Conservation (phyloP, 2,113 vertebrate genomes). For the Xenus cinereus region DNA sequence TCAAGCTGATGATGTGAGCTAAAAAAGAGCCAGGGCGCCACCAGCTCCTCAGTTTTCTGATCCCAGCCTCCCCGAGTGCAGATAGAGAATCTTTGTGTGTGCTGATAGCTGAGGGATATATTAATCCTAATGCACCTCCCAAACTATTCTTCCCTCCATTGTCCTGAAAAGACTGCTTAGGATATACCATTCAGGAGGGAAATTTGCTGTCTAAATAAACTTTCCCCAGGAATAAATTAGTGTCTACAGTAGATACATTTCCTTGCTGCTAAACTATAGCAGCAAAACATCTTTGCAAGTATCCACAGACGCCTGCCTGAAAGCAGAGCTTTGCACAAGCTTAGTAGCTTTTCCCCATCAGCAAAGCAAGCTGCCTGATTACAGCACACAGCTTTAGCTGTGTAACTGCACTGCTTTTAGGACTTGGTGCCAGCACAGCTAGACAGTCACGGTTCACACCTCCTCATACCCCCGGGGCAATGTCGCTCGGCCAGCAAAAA, state of each 20-base stretch:
- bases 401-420: neutral
- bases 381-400: neutral
- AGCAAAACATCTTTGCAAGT: neutral
- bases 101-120: neutral
- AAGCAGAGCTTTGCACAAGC: slow-evolving; percentile 16
- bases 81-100: neutral
- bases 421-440: neutral
- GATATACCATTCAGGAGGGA: neutral
- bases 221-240: neutral
- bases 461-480: neutral
- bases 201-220: neutral
- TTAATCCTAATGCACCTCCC: neutral
- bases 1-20: neutral
- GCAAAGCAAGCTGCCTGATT: slow-evolving; percentile 1
- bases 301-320: neutral
- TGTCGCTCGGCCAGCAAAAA: neutral
- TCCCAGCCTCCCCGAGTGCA: neutral
- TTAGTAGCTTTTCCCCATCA: neutral
- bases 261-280: neutral
- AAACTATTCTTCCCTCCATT: neutral
- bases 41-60: neutral
- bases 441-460: slow-evolving; percentile 9
- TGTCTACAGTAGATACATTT: neutral
- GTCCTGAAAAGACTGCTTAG: neutral
- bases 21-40: neutral